Evolutionary conservation across 2,888 invertebrate species (phyloP).

Genomic region (Tinea pellionella): DNA sequence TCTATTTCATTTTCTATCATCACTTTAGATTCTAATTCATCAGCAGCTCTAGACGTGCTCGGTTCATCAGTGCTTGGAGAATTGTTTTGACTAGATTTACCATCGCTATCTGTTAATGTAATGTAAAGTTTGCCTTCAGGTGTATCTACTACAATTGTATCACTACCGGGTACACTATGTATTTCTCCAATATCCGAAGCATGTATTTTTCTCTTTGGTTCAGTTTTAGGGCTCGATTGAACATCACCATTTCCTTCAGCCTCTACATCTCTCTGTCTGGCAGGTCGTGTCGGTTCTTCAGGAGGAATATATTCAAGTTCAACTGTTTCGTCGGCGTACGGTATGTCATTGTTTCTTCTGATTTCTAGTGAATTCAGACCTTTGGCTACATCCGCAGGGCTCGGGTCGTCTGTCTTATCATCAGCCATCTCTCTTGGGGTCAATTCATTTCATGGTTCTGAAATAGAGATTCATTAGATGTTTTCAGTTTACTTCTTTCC

Average conservation of each 20-base stretch:
- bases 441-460: conserved; percentile 5
- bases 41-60: conserved; percentile 37
- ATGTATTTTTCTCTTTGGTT: conserved; percentile 29
- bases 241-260: conserved; percentile 21
- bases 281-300: conserved; percentile 33
- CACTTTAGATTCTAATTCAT: conserved; percentile 37
- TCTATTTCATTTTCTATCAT: conserved; percentile 38
- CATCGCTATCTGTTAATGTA: conserved; percentile 30
- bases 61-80: conserved; percentile 34
- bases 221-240: conserved; percentile 16
- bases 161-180: conserved; percentile 45
- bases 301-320: conserved; percentile 32
- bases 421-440: conserved; percentile 29
- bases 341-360: conserved; percentile 26
- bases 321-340: conserved; percentile 41
- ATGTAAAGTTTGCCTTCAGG: conserved; percentile 60
- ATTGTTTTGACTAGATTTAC: conserved; percentile 25
- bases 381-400: conserved; percentile 26
- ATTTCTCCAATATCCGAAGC: conserved; percentile 47
- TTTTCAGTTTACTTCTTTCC: too few relatives aligned
- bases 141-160: conserved; percentile 58
- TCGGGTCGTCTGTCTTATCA: conserved; percentile 23
- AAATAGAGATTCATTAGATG: not conserved
- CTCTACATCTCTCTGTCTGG: conserved; percentile 28
- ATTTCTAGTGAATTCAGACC: conserved; percentile 54